These are phyloP conservation scores for Tenthredo mesomela DNA, from an alignment of 2,888 invertebrate species.

Conservation along the genomic window DNA sequence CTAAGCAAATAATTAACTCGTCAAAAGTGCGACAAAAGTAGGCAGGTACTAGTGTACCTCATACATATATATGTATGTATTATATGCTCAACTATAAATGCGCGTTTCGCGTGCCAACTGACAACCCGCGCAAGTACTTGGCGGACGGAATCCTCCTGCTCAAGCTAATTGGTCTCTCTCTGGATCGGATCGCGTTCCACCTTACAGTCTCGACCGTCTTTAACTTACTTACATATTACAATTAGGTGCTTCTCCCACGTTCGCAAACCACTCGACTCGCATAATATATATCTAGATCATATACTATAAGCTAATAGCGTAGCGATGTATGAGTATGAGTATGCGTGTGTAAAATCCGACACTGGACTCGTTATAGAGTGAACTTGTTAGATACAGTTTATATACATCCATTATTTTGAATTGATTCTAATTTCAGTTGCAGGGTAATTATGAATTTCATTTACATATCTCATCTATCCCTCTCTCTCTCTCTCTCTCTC, in stretches of 20 bases:
- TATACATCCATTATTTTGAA: neutral
- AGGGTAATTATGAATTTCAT: neutral
- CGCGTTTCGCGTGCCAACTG: constrained; percentile 51
- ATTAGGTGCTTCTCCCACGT: constrained; percentile 45
- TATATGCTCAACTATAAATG: constrained; percentile 9
- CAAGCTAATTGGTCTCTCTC: constrained; percentile 33
- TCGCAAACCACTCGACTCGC: neutral
- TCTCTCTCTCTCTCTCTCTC: too few relatives aligned
- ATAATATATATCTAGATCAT: neutral
- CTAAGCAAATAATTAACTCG: constrained; percentile 62
- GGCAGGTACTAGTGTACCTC: constrained; percentile 3
- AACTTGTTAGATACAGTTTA: neutral
- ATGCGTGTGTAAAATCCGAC: neutral
- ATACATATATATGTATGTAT: too few relatives aligned
- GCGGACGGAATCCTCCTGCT: constrained; percentile 32
- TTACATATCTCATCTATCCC: neutral
- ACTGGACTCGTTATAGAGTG: neutral
- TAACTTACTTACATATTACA: constrained; percentile 41
- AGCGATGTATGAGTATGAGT: neutral
- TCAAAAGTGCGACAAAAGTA: constrained; percentile 55
- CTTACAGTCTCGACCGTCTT: constrained; percentile 32
- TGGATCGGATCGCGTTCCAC: constrained; percentile 47
- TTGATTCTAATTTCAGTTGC: neutral
- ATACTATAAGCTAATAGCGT: neutral
- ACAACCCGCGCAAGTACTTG: constrained; percentile 11